Evolutionary conservation across 2,113 vertebrate species (phyloP).

Genomic region (Pseudopipra pipra): DNA sequence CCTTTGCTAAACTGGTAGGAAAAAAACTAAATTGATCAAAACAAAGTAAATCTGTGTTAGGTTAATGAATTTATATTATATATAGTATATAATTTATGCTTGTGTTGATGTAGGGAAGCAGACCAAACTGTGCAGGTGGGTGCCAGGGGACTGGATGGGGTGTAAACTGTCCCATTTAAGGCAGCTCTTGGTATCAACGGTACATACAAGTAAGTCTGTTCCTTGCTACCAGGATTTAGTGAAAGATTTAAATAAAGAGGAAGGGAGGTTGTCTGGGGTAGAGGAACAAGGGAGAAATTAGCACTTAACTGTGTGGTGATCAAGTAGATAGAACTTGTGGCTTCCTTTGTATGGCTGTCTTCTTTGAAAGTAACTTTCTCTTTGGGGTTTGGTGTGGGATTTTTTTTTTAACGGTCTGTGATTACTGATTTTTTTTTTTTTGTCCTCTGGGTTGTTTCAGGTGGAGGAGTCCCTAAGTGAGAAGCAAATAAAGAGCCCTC

Average conservation of each 20-base stretch:
- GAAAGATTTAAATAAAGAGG: background rate
- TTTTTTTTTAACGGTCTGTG: background rate
- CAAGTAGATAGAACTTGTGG: background rate
- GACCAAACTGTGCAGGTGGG: background rate
- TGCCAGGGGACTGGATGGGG: background rate
- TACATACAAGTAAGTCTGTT: background rate
- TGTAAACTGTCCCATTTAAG: background rate
- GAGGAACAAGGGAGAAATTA: background rate
- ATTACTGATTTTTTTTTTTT: background rate
- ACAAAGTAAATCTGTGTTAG: background rate
- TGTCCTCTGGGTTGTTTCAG: constrained; percentile 25
- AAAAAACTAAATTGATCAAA: background rate
- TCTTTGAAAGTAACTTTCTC: background rate
- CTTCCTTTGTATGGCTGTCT: background rate
- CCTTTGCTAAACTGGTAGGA: background rate
- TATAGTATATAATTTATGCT: background rate
- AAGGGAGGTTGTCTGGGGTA: background rate
- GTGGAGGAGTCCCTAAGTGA: constrained; percentile 73
- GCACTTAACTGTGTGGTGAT: background rate
- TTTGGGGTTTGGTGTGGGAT: background rate
- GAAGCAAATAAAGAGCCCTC: constrained; percentile 67
- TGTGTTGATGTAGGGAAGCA: background rate
- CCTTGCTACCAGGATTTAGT: background rate
- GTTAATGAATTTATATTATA: background rate
- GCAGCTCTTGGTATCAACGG: background rate